Evolutionary conservation across 53 echinoderm and acorn worm species (phyloP).

Genomic region (Actinopyga echinites): DNA sequence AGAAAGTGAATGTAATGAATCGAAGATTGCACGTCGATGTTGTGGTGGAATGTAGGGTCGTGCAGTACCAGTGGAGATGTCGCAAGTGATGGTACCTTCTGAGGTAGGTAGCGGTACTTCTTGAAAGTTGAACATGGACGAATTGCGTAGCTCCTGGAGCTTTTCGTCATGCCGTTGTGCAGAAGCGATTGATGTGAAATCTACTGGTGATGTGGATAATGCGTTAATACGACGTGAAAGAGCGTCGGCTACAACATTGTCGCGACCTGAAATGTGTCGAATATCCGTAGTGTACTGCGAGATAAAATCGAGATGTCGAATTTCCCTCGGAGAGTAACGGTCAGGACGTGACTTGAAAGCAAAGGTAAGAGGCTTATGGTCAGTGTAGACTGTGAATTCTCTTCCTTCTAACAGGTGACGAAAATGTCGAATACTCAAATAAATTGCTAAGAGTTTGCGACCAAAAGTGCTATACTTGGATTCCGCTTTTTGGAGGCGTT

Average conservation of each 20-base stretch:
- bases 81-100: no score
- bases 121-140: neutral
- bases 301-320: neutral
- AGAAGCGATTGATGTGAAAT: neutral
- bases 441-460: constrained; percentile 43
- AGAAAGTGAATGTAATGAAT: constrained; percentile 47
- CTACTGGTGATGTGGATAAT: neutral
- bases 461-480: constrained; percentile 50
- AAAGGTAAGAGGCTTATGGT: constrained; percentile 49
- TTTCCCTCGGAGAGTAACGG: constrained; percentile 25
- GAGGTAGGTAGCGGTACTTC: no score
- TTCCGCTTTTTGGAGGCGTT: constrained; percentile 28
- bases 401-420: constrained; percentile 54
- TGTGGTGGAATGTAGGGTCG: constrained; percentile 41
- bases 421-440: constrained; percentile 43
- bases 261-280: neutral
- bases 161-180: neutral
- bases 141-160: neutral
- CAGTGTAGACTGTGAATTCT: constrained; percentile 41
- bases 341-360: constrained; percentile 46
- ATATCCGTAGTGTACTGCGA: neutral
- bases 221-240: neutral
- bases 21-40: constrained; percentile 44
- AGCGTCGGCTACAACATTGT: neutral
- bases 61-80: neutral